These are phyloP conservation scores for Polypedilum pembai DNA, from an alignment of 1,140 invertebrate species.

Conservation along the genomic window DNA sequence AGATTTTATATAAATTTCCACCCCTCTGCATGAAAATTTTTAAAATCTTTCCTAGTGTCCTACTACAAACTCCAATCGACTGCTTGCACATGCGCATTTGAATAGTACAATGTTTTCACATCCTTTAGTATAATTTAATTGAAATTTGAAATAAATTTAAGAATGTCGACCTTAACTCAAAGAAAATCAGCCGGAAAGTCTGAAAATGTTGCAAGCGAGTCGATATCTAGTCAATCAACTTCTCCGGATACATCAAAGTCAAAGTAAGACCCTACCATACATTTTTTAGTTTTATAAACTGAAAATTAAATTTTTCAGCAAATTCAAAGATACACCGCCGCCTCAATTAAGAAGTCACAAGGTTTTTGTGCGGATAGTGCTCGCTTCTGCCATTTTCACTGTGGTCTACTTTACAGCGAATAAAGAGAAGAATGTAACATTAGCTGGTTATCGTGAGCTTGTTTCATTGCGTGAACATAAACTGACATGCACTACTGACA, in stretches of 20 bases:
- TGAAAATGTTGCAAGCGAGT: not conserved
- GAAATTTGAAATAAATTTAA: not conserved
- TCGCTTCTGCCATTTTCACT: slow-evolving; percentile 48
- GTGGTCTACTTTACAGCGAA: slow-evolving; percentile 59
- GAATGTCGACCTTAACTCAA: not conserved
- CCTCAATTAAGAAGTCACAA: not conserved
- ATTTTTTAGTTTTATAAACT: no score
- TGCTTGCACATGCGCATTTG: not conserved
- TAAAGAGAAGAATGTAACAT: slow-evolving; percentile 50
- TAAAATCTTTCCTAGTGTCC: not conserved
- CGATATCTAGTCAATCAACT: not conserved
- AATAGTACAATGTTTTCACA: not conserved
- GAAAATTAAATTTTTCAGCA: not conserved
- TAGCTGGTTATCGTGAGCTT: slow-evolving; percentile 55
- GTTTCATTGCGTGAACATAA: slow-evolving; percentile 51
- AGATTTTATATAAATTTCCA: not conserved
- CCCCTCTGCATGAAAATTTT: not conserved
- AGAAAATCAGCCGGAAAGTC: not conserved
- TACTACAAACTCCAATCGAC: not conserved
- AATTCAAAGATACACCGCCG: not conserved
- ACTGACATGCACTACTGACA: slow-evolving; percentile 54
- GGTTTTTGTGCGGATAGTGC: slow-evolving; percentile 33
- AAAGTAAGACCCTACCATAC: no score
- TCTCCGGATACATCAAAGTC: no score
- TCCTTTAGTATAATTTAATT: not conserved